Conservation (phyloP, 2,113 vertebrate species). For the Dolichallabes microphthalmus region DNA sequence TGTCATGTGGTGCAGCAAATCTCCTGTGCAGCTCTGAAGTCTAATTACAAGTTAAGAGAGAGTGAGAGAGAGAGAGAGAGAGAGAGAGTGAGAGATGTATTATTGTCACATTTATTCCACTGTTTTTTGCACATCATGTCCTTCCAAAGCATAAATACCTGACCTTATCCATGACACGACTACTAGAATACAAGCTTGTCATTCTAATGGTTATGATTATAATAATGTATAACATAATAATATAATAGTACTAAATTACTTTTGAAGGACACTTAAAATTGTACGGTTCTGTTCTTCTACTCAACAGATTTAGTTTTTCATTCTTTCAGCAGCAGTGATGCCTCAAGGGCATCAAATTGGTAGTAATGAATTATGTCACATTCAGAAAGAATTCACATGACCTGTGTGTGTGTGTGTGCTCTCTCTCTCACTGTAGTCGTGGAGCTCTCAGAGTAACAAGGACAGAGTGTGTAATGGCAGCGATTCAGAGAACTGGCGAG, state of each 20-base stretch:
- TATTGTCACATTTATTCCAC: constrained; percentile 26
- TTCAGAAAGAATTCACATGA: not conserved
- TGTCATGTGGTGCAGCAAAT: not conserved
- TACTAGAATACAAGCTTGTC: not conserved
- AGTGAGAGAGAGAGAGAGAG: not conserved
- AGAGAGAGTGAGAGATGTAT: not conserved
- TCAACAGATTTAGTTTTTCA: not conserved
- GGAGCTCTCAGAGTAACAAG: constrained; percentile 57
- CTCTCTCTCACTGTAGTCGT: constrained; percentile 50
- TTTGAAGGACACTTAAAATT: not conserved
- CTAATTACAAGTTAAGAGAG: constrained; percentile 2
- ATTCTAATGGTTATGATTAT: not conserved
- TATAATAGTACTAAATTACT: not conserved
- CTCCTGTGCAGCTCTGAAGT: not conserved
- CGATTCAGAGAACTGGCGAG: constrained; percentile 75
- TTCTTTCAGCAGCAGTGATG: not conserved
- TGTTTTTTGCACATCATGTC: not conserved
- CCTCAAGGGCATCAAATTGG: not conserved
- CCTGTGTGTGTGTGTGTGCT: not conserved
- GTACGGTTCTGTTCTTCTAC: not conserved
- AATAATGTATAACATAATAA: not conserved
- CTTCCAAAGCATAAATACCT: not conserved
- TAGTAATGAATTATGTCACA: not conserved
- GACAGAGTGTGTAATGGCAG: constrained; percentile 66
- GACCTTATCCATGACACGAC: not conserved